Evolutionary conservation across 2,797 vertebrate genomes (phyloP).

Genomic region (Urosaurus nigricauda): DNA sequence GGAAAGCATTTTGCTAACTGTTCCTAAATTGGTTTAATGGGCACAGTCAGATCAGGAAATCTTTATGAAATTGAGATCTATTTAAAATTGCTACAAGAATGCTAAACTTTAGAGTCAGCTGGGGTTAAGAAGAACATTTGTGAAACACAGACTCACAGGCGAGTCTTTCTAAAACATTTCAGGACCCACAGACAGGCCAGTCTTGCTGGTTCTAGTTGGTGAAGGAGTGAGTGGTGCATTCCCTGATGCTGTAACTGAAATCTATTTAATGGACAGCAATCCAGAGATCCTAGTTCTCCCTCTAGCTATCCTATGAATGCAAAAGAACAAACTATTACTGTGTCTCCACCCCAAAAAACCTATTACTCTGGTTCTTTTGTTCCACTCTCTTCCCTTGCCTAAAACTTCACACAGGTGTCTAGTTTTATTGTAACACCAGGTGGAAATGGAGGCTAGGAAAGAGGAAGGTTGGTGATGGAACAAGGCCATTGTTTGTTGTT

Average conservation of each 20-base stretch:
- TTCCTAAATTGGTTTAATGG: conserved; percentile 59
- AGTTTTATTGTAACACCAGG: background rate
- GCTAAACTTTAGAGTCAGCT: conserved; percentile 14
- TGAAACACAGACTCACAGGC: background rate
- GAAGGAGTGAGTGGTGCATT: background rate
- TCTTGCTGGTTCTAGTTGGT: background rate
- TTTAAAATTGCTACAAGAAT: conserved; percentile 41
- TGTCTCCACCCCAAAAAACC: background rate
- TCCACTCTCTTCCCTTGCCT: background rate
- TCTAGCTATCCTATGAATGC: background rate
- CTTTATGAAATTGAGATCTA: conserved; percentile 50
- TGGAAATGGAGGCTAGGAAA: background rate
- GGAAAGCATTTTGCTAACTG: background rate
- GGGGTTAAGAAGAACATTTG: conserved; percentile 1
- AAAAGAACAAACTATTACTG: background rate
- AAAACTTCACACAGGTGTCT: background rate
- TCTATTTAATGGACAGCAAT: background rate
- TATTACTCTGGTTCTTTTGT: background rate
- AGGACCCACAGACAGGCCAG: background rate
- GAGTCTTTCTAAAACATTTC: background rate
- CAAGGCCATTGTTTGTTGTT: too few relatives aligned
- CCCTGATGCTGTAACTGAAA: background rate
- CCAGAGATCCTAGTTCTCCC: background rate
- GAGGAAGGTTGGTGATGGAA: background rate
- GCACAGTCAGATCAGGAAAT: background rate